phyloP scores from a whole-genome alignment of 2,113 vertebrate species.

The Paraplagusia blochii region DNA sequence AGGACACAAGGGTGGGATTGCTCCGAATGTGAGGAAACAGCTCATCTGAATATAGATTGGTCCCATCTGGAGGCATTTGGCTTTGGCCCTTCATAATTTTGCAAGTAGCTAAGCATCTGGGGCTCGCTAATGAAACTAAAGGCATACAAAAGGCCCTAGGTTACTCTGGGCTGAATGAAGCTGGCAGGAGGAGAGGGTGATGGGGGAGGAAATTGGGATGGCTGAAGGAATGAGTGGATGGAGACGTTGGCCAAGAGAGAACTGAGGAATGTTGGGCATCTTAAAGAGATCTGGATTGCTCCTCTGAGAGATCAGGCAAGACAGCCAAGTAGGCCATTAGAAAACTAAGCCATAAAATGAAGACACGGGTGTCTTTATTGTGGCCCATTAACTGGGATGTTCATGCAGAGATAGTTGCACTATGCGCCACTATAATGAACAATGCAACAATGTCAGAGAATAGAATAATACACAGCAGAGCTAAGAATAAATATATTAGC shows the following conservation, averaged over 20 bases:
- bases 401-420: constrained; percentile 65
- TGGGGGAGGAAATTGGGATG: constrained; percentile 16
- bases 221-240: constrained; percentile 52
- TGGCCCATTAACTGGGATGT: constrained; percentile 72
- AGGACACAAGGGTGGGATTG: constrained; percentile 74
- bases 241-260: constrained; percentile 52
- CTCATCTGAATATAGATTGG: constrained; percentile 83
- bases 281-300: constrained; percentile 68
- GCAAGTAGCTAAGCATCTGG: constrained; percentile 80
- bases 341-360: constrained; percentile 74
- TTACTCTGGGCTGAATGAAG: constrained; percentile 50
- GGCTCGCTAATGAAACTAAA: constrained; percentile 76
- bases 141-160: constrained; percentile 60
- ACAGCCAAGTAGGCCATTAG: constrained; percentile 75
- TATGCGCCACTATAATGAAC: constrained; percentile 67
- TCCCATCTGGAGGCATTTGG: constrained; percentile 79
- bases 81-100: constrained; percentile 76
- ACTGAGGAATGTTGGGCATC: constrained; percentile 62
- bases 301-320: constrained; percentile 64
- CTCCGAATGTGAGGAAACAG: constrained; percentile 77
- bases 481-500: constrained; percentile 61
- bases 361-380: constrained; percentile 74
- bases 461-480: constrained; percentile 56
- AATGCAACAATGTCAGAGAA: constrained; percentile 54
- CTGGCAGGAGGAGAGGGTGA: constrained; percentile 43